Evolutionary conservation across 1,140 invertebrate species (phyloP), one percentile per base, ranked within the genome.

Genomic region (Hyles euphorbiae): DNA sequence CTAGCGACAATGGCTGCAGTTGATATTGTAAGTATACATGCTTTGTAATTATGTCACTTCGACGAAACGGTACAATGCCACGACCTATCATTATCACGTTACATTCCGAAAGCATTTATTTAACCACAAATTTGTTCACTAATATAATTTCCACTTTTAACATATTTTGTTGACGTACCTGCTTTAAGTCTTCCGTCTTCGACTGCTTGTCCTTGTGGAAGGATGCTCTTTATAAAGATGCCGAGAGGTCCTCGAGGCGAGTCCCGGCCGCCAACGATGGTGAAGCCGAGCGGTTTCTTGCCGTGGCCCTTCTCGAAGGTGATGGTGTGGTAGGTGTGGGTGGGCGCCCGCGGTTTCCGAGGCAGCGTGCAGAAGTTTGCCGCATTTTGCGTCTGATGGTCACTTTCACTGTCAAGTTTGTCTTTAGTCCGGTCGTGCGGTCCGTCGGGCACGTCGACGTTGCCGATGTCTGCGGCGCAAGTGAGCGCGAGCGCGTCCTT

Each of bases 171-270:
- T 5, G 10, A 61, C 69, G 40, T 71, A 87, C 85, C 81, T 68
- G 96, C 96, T 89, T 92, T 93, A 59, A 98, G 90, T 85, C 92
- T 92, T 48, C 95, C 96, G 88, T 94, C 94, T 78, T 97, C 95
- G 47, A 96, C 93, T 57, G 96, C 96, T 81, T 98, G 94, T 12
- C 97, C 96, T 74, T 93, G 92, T 8, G 95, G 93, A 74, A 97
- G 93, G 60, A 98, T 96, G 56, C 96, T 96, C 85, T 97, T 96
- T 34, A 98, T 95, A 83, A 96, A 98, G 73, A 98, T 97, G 70
- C 93, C 95, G 80, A 98, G 94, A 65, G 93, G 94, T 60, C 96
- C 96, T 87, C 95, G 94, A 0, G 96, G 95, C 22, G 96, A 97
- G 81, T 98, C 96, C 55, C 92, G 91, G 40, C 97, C 97, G 6